These are phyloP conservation scores for Dasysyrphus tricinctus DNA, from an alignment of 2,888 invertebrate genomes.

Conservation along the genomic window DNA sequence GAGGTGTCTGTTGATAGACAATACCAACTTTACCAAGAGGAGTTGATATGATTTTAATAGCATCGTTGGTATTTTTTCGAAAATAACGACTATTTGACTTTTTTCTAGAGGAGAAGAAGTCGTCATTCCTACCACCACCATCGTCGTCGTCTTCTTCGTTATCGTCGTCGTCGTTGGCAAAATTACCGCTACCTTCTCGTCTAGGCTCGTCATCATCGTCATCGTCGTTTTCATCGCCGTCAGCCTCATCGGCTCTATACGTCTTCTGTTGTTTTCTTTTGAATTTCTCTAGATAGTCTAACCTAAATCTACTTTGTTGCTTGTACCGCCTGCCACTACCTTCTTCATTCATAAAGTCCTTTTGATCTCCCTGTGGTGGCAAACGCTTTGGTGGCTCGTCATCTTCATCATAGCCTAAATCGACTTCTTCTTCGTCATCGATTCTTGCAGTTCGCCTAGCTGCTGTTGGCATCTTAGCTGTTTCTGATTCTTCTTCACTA, in stretches of 20 bases:
- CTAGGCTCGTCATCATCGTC: conserved; percentile 69
- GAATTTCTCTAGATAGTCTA: conserved; percentile 79
- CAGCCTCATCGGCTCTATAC: conserved; percentile 76
- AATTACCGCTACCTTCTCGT: conserved; percentile 78
- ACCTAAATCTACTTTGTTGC: conserved; percentile 78
- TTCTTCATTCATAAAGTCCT: conserved; percentile 81
- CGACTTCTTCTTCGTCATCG: conserved; percentile 79
- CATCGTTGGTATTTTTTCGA: conserved; percentile 83
- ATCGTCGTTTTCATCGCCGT: conserved; percentile 78
- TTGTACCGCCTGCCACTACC: conserved; percentile 80
- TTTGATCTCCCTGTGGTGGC: conserved; percentile 78
- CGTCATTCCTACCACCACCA: conserved; percentile 78
- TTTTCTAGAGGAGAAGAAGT: conserved; percentile 80
- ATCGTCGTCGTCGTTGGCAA: conserved; percentile 78
- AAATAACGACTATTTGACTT: conserved; percentile 82
- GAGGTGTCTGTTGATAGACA: conserved; percentile 82
- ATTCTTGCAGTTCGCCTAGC: conserved; percentile 38
- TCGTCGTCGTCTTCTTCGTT: conserved; percentile 76
- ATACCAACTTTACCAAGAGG: conserved; percentile 84
- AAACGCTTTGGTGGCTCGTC: conserved; percentile 80
- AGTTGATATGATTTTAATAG: conserved; percentile 84
- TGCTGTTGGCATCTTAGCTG: conserved; percentile 40
- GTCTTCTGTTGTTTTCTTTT: conserved; percentile 78
- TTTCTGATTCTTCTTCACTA: conserved; percentile 61
- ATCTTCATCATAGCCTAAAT: conserved; percentile 82